phyloP scores from a whole-genome alignment of 2,797 vertebrate species.

The Darevskia nairensis region DNA sequence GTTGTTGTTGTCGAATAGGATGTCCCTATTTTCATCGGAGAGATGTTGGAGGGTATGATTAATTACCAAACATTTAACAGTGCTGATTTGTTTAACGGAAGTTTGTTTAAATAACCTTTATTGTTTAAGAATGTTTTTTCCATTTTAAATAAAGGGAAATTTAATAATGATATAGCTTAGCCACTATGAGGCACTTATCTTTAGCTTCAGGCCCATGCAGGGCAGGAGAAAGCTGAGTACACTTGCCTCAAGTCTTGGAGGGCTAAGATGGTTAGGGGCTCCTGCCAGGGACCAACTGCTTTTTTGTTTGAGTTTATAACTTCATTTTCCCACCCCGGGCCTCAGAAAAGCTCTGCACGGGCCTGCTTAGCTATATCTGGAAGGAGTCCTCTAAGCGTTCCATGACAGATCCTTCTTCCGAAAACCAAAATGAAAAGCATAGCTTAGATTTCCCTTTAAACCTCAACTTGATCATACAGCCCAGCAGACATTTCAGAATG shows the following conservation, averaged over 20 bases:
- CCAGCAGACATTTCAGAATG: slow-evolving; percentile 44
- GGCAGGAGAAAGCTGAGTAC: too few relatives aligned
- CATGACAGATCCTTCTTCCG: slow-evolving; percentile 29
- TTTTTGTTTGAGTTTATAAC: too few relatives aligned
- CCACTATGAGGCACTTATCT: neutral
- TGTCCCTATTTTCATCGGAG: too few relatives aligned
- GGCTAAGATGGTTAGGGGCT: too few relatives aligned
- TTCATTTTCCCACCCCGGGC: too few relatives aligned
- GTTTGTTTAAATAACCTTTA: neutral
- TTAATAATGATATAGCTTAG: neutral
- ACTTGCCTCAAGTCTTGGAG: too few relatives aligned
- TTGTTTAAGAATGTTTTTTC: too few relatives aligned
- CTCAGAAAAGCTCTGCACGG: too few relatives aligned
- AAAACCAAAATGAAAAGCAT: slow-evolving; percentile 45
- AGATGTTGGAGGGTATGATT: neutral
- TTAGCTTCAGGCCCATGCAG: too few relatives aligned
- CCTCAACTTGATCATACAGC: slow-evolving; percentile 55
- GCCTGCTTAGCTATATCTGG: neutral
- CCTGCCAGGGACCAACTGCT: too few relatives aligned
- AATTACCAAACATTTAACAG: neutral
- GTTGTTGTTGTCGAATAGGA: too few relatives aligned
- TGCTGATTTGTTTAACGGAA: neutral
- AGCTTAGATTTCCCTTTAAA: slow-evolving; percentile 13
- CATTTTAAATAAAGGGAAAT: neutral
- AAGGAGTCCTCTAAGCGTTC: neutral